Base-by-base conservation (phyloP, 23 tunicate genomes). In the Clavelina lepadiformis region DNA sequence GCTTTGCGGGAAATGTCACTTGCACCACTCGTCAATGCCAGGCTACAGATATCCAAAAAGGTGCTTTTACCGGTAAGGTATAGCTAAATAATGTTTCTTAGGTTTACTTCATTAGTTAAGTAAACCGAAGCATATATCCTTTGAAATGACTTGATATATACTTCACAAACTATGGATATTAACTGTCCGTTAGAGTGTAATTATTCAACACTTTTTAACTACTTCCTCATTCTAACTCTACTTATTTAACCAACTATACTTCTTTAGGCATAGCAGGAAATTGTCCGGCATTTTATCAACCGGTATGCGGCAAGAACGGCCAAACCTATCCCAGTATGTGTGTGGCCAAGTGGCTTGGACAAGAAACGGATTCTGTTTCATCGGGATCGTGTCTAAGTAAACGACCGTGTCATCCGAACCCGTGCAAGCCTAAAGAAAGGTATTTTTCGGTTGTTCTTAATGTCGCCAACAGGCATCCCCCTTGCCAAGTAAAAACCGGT, bases 11-110 rank as follows among this genome's bases (percentile, higher is more conserved):
- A 5, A 74, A 73, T 5, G 87, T 74, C 8, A 79, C 82, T 20
- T 88, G 96, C 71, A 88, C 96, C 23, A 78, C 78, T 30, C 75
- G 76, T 21, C 85, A 86, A 56, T 78, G 95, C 59, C 51, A 38
- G 15, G 32, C 65, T 20, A 33, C 71, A 28, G 45, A 66, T 19
- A 73, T 71, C 8, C 56, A 80, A 23, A 80, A 51, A 22, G 0
- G 66, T 11, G 28, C 29, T 8, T 71, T 56, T 28, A 80, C 87
- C 36, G 87, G 87, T 79, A n/a, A n/a, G n/a, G n/a, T n/a, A n/a
- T n/a, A n/a, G n/a, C n/a, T n/a, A n/a, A n/a, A n/a, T n/a, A n/a
- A n/a, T n/a, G n/a, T n/a, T n/a, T n/a, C n/a, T n/a, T n/a, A n/a
- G n/a, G n/a, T n/a, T n/a, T n/a, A n/a, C n/a, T n/a, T n/a, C n/a